A percentile compares a stretch with the other conserved stretches of the same genome.
Evolutionary conservation across 1,140 invertebrate species (phyloP).

Genomic region (Pissodes strobi): DNA sequence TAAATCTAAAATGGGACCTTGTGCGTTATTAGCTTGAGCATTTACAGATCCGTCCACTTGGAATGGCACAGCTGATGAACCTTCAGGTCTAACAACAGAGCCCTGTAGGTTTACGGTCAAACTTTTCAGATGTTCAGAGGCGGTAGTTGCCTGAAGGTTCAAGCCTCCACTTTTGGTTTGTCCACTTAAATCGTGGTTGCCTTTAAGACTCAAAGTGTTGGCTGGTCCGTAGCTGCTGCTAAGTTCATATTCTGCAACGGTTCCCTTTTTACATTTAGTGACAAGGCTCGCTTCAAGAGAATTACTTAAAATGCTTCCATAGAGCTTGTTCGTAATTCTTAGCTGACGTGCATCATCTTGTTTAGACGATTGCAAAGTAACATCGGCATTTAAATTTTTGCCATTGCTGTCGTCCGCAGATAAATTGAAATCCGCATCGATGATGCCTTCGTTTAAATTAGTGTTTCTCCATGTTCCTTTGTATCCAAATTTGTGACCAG

Average conservation of each 20-base stretch:
- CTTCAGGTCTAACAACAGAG: slow-evolving; percentile 22
- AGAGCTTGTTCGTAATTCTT: slow-evolving; percentile 42
- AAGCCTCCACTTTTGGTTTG: slow-evolving; percentile 55
- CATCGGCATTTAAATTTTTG: slow-evolving; percentile 54
- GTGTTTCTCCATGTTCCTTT: slow-evolving; percentile 51
- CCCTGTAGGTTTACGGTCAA: slow-evolving; percentile 52
- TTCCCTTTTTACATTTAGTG: slow-evolving; percentile 42
- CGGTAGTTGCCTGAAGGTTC: slow-evolving; percentile 56
- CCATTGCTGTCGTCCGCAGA: slow-evolving; percentile 51
- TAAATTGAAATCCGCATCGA: slow-evolving; percentile 51
- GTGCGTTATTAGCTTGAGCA: slow-evolving; percentile 32
- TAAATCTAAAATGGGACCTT: slow-evolving; percentile 39
- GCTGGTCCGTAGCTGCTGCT: slow-evolving; percentile 42
- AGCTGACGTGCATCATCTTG: slow-evolving; percentile 49
- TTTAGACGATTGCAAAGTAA: slow-evolving; percentile 53
- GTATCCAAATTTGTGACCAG: slow-evolving; percentile 55
- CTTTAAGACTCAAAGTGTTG: slow-evolving; percentile 17
- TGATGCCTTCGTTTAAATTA: slow-evolving; percentile 56
- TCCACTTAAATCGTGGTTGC: slow-evolving; percentile 46
- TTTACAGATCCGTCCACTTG: slow-evolving; percentile 21
- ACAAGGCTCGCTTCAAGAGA: slow-evolving; percentile 47
- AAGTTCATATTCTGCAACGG: slow-evolving; percentile 40
- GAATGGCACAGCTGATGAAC: slow-evolving; percentile 4
- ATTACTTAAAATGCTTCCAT: slow-evolving; percentile 54
- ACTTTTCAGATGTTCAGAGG: slow-evolving; percentile 60